phyloP scores from a whole-genome alignment of 2,797 vertebrate species.

The Rhodeus uyekii region DNA sequence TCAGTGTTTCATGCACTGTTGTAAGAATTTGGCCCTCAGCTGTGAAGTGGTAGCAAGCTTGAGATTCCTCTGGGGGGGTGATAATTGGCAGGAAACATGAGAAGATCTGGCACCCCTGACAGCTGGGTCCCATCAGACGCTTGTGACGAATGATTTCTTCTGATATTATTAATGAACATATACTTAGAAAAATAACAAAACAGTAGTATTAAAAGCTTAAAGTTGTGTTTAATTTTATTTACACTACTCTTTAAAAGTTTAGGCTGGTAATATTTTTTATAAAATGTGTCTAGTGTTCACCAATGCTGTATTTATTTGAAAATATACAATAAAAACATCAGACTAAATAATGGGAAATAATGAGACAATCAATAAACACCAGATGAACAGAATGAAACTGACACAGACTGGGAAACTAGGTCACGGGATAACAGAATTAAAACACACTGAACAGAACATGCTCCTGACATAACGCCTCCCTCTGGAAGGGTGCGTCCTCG shows the following conservation, averaged over 20 bases:
- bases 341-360: no score
- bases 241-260: background rate
- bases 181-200: background rate
- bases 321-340: background rate
- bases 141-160: slow-evolving; percentile 35
- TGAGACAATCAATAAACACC: no score
- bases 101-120: slow-evolving; percentile 56
- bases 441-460: no score
- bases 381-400: no score
- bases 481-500: no score
- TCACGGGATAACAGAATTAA: no score
- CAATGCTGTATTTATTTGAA: background rate
- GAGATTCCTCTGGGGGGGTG: slow-evolving; percentile 51
- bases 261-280: background rate
- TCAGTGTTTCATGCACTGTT: slow-evolving; percentile 8
- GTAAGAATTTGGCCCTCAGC: slow-evolving; percentile 24
- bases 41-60: slow-evolving; percentile 42
- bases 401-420: no score
- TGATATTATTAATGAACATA: slow-evolving; percentile 48
- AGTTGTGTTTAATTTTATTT: background rate
- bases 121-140: slow-evolving; percentile 49
- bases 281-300: background rate
- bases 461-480: no score
- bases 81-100: slow-evolving; percentile 58
- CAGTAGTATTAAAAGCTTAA: background rate